A percentile compares a stretch with the other conserved stretches of the same genome.
These are phyloP conservation scores for Phenacoccus solenopsis DNA, from an alignment of 1,140 invertebrate genomes.

Conservation along the genomic window DNA sequence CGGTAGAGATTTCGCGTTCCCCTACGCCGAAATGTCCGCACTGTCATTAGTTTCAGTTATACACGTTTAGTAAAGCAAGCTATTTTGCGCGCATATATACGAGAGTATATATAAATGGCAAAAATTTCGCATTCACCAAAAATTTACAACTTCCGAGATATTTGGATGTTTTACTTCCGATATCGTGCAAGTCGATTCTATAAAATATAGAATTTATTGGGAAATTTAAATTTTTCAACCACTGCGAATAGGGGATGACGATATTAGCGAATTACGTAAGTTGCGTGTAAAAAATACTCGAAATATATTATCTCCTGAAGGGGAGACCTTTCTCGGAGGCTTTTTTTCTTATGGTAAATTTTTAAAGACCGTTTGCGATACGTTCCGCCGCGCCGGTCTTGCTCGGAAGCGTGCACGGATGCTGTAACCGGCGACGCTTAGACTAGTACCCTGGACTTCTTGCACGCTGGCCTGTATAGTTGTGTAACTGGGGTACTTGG, in stretches of 20 bases:
- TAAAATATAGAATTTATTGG: background rate
- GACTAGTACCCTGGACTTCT: background rate
- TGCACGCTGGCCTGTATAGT: background rate
- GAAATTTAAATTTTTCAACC: background rate
- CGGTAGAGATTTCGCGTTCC: background rate
- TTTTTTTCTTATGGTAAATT: no score
- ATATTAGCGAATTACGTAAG: background rate
- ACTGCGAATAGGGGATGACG: no score
- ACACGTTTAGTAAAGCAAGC: background rate
- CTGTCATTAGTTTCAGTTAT: slow-evolving; percentile 12
- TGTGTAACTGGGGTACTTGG: background rate
- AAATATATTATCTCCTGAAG: background rate
- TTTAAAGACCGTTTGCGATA: no score
- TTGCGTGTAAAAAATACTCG: background rate
- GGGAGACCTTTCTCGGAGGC: background rate
- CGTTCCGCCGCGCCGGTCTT: background rate
- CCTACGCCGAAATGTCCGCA: background rate
- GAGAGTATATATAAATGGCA: background rate
- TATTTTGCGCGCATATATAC: background rate
- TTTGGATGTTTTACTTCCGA: background rate
- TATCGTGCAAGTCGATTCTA: background rate
- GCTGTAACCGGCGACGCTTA: background rate
- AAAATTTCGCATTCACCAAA: background rate
- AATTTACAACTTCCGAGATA: background rate
- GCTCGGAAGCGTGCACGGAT: background rate